Evolutionary conservation across 2,113 vertebrate genomes (phyloP).

Genomic region (Calidris pugnax): DNA sequence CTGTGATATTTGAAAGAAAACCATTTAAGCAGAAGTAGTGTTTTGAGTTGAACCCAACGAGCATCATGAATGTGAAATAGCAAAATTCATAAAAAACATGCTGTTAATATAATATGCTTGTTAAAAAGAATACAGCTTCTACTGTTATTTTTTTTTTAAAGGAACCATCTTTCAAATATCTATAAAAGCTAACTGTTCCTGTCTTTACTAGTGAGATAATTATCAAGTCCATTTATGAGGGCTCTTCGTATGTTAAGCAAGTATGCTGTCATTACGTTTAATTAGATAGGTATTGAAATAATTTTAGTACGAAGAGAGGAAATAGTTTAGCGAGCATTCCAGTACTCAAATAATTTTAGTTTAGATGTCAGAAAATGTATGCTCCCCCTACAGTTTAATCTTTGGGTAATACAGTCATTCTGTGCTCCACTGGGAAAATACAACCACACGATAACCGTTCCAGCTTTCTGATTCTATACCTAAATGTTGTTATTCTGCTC

Average conservation of each 20-base stretch:
- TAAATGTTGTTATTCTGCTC: not conserved
- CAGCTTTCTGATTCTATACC: not conserved
- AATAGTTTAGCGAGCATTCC: not conserved
- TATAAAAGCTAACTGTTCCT: not conserved
- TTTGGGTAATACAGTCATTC: not conserved
- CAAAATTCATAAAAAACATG: not conserved
- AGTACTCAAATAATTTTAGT: not conserved
- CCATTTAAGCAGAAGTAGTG: not conserved
- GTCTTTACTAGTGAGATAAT: not conserved
- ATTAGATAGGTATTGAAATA: not conserved
- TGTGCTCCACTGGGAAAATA: not conserved
- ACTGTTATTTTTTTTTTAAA: not conserved
- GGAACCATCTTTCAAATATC: not conserved
- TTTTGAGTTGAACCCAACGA: not conserved
- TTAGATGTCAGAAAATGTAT: not conserved
- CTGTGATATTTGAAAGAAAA: not conserved
- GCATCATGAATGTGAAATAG: not conserved
- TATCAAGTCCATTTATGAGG: not conserved
- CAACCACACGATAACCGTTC: not conserved
- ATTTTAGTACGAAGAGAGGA: not conserved
- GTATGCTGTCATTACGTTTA: not conserved
- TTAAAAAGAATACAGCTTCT: not conserved
- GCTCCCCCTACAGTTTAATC: not conserved
- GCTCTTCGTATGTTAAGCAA: not conserved
- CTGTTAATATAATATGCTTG: not conserved